Conservation (phyloP, 2,113 vertebrate genomes). For the Procapra przewalskii region DNA sequence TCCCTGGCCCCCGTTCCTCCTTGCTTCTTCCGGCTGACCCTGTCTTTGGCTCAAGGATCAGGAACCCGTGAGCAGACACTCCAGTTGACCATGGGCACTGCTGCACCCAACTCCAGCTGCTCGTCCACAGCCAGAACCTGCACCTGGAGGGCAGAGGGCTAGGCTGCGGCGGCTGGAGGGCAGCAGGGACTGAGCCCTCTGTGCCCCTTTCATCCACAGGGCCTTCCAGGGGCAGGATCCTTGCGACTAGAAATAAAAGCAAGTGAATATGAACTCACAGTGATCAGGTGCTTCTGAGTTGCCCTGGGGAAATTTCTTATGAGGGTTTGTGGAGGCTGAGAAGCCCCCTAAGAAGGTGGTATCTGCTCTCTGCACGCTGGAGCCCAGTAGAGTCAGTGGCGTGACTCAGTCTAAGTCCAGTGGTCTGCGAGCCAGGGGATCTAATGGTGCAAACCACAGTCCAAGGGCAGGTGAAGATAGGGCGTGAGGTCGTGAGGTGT, state of each 20-base stretch:
- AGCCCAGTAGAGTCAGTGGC: neutral
- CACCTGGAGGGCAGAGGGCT: neutral
- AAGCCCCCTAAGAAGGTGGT: neutral
- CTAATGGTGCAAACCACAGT: neutral
- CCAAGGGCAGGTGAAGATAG: neutral
- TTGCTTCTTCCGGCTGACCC: neutral
- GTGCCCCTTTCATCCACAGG: neutral
- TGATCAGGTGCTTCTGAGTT: neutral
- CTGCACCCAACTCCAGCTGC: neutral
- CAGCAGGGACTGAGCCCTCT: neutral
- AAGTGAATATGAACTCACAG: neutral
- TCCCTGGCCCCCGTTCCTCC: neutral
- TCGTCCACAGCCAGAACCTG: neutral
- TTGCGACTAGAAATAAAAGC: neutral
- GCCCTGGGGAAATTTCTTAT: neutral
- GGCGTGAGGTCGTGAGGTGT: neutral
- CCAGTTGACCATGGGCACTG: neutral
- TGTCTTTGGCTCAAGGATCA: neutral
- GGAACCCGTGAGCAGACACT: neutral
- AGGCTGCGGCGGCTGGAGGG: neutral
- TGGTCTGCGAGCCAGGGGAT: neutral
- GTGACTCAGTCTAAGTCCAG: neutral
- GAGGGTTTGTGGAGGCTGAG: neutral
- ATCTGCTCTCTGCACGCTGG: neutral
- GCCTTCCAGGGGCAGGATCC: neutral